These are phyloP conservation scores for Ceraclea dissimilis DNA, from an alignment of 2,888 invertebrate genomes.

Conservation along the genomic window DNA sequence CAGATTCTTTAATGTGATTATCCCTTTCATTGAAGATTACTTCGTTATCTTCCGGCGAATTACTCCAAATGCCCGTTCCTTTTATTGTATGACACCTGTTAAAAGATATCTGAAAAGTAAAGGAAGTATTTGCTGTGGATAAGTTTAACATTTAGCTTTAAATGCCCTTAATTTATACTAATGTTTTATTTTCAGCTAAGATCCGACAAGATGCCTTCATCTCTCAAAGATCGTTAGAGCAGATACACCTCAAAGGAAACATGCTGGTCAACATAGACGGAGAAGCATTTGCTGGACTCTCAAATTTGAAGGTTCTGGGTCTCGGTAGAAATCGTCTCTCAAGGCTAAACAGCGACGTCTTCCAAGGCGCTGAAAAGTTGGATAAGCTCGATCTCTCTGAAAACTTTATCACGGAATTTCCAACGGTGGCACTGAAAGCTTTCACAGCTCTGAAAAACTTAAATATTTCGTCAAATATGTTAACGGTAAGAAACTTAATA, in stretches of 20 bases:
- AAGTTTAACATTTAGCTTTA: too few species aligned
- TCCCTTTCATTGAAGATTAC: too few species aligned
- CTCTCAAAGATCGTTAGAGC: conserved; percentile 61
- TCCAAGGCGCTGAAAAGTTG: conserved; percentile 68
- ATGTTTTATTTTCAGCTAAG: conserved; percentile 42
- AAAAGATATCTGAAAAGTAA: too few species aligned
- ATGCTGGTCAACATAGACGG: conserved; percentile 69
- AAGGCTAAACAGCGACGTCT: conserved; percentile 78
- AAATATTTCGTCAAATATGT: conserved; percentile 78
- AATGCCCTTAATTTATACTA: too few species aligned
- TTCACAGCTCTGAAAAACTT: conserved; percentile 63
- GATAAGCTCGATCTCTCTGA: conserved; percentile 76
- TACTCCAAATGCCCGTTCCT: too few species aligned
- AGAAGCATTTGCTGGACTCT: conserved; percentile 62
- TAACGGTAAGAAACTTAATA: conserved; percentile 52
- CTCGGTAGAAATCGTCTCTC: conserved; percentile 71
- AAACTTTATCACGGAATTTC: conserved; percentile 79
- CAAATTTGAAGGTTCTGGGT: conserved; percentile 59
- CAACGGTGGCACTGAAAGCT: conserved; percentile 65
- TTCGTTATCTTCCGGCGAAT: too few species aligned
- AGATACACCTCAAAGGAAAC: conserved; percentile 74
- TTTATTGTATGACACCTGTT: too few species aligned
- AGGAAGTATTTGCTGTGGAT: too few species aligned
- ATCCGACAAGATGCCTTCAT: conserved; percentile 63
- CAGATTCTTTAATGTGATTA: too few species aligned